Evolutionary conservation across 1,140 invertebrate genomes (phyloP).

Genomic region (Ceratina calcarata): DNA sequence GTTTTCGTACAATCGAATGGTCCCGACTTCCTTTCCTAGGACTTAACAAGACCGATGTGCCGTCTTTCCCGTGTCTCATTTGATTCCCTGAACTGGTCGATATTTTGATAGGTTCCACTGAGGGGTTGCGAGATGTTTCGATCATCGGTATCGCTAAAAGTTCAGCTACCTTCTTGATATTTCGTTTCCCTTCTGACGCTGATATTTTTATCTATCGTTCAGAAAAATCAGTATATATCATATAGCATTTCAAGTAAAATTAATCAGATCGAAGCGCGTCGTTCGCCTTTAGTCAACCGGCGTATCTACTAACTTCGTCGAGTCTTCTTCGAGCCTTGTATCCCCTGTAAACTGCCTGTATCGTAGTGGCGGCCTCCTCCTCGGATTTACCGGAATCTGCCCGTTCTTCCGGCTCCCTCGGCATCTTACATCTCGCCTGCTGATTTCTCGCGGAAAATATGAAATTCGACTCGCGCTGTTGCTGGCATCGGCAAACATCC

Average conservation of each 20-base stretch:
- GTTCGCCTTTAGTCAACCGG: background rate
- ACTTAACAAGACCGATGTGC: background rate
- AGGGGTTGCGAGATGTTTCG: slow-evolving; percentile 40
- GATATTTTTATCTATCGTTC: slow-evolving; percentile 65
- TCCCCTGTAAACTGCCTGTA: slow-evolving; percentile 86
- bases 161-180: slow-evolving; percentile 69
- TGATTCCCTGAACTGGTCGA: slow-evolving; percentile 34
- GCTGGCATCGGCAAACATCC: slow-evolving; percentile 42
- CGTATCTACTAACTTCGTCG: slow-evolving; percentile 77
- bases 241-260: background rate
- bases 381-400: slow-evolving; percentile 68
- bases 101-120: slow-evolving; percentile 44
- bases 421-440: slow-evolving; percentile 30
- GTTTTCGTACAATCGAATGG: background rate
- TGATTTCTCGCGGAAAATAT: slow-evolving; percentile 46
- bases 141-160: slow-evolving; percentile 62
- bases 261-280: background rate
- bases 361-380: slow-evolving; percentile 84
- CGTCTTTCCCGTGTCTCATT: slow-evolving; percentile 17
- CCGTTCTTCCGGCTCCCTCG: slow-evolving; percentile 43
- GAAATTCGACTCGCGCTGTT: slow-evolving; percentile 39
- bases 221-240: background rate
- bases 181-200: slow-evolving; percentile 64
- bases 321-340: slow-evolving; percentile 85
- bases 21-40: background rate